Conservation (phyloP, 2,888 invertebrate genomes). For the Pardosa pseudoannulata region DNA sequence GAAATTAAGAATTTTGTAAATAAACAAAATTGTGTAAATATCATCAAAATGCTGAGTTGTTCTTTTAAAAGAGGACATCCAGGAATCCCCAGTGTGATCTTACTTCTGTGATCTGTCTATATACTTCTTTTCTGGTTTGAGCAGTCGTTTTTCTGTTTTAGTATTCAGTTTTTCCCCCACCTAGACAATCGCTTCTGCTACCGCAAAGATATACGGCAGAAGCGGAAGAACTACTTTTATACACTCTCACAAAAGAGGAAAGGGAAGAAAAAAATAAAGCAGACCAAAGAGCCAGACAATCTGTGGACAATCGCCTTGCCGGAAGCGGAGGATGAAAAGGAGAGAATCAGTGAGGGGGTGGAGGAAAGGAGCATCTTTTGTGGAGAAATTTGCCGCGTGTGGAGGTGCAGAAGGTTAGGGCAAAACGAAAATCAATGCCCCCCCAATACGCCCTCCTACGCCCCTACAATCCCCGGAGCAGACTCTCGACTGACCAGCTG, state of each 20-base stretch:
- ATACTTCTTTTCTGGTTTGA: too few species aligned
- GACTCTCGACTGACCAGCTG: slow-evolving; percentile 56
- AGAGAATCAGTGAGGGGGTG: neutral
- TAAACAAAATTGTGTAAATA: too few species aligned
- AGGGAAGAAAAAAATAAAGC: neutral
- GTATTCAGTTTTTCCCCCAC: neutral
- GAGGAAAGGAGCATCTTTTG: slow-evolving; percentile 44
- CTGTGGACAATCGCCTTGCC: slow-evolving; percentile 51
- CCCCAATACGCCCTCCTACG: neutral
- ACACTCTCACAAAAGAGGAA: neutral
- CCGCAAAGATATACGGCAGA: neutral
- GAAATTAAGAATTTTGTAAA: too few species aligned
- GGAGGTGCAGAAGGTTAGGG: neutral
- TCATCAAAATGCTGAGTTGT: too few species aligned
- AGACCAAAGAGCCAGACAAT: slow-evolving; percentile 47
- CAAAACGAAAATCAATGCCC: slow-evolving; percentile 70
- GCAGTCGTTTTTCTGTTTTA: too few species aligned
- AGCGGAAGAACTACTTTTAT: neutral
- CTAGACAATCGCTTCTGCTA: neutral
- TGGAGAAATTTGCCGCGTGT: slow-evolving; percentile 33
- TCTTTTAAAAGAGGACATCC: too few species aligned
- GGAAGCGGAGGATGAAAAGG: slow-evolving; percentile 27
- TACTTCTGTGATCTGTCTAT: too few species aligned
- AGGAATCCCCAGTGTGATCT: too few species aligned
- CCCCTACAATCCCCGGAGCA: slow-evolving; percentile 26